Conservation (phyloP, 2,113 vertebrate species). For the Mesoclemmys tuberculata region DNA sequence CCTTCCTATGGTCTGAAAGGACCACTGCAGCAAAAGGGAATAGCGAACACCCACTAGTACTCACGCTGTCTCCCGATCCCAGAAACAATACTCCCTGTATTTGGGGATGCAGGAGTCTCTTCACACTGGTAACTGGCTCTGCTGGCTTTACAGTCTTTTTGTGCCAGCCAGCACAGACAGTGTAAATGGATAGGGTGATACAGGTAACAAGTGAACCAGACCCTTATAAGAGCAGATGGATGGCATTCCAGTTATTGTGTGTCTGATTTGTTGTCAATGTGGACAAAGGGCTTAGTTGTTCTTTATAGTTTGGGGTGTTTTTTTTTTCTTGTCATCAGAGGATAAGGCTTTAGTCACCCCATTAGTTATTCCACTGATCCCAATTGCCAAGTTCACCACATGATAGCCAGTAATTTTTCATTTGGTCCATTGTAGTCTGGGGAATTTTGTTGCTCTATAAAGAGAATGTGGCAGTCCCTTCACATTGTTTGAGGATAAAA, state of each 20-base stretch:
- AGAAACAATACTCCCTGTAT: not conserved
- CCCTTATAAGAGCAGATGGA: not conserved
- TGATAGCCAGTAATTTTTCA: not conserved
- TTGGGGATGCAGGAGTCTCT: not conserved
- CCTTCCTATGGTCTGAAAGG: not conserved
- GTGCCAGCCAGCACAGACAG: too few relatives aligned
- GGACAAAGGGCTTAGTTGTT: too few relatives aligned
- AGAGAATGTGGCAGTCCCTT: too few relatives aligned
- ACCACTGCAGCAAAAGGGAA: not conserved
- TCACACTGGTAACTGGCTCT: not conserved
- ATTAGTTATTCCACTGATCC: too few relatives aligned
- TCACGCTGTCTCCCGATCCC: not conserved
- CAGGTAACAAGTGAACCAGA: not conserved
- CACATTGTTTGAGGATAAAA: not conserved
- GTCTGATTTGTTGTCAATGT: too few relatives aligned
- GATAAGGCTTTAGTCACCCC: too few relatives aligned
- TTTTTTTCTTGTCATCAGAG: too few relatives aligned
- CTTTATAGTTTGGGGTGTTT: too few relatives aligned
- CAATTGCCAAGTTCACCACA: not conserved
- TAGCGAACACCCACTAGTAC: not conserved
- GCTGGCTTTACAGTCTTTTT: too few relatives aligned
- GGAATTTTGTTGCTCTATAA: not conserved
- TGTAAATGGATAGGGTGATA: too few relatives aligned
- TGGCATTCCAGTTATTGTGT: not conserved
- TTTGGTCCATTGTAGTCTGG: accelerated